Conservation (phyloP, 2,888 invertebrate genomes). For the Danaus chrysippus region DNA sequence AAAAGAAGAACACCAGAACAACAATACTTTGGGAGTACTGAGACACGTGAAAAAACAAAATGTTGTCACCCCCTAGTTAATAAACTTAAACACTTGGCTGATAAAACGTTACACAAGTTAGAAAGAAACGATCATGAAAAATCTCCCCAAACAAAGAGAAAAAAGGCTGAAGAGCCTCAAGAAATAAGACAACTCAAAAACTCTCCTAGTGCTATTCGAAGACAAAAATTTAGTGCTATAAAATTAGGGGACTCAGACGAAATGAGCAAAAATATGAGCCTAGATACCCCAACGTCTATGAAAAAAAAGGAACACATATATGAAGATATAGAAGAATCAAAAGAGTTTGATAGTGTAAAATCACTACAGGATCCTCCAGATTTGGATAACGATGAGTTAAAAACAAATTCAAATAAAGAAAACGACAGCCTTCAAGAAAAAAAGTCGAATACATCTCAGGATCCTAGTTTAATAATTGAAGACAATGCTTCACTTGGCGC, state of each 20-base stretch:
- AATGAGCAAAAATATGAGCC: slow-evolving; percentile 69
- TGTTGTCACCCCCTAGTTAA: slow-evolving; percentile 82
- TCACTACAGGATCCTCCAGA: slow-evolving; percentile 72
- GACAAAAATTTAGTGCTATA: slow-evolving; percentile 73
- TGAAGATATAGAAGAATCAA: slow-evolving; percentile 79
- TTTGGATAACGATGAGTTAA: slow-evolving; percentile 54
- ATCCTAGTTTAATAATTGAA: slow-evolving; percentile 69
- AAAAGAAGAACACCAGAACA: slow-evolving; percentile 71
- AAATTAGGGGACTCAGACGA: slow-evolving; percentile 74
- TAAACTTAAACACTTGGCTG: slow-evolving; percentile 82
- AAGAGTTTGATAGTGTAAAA: slow-evolving; percentile 57
- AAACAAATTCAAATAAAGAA: slow-evolving; percentile 60
- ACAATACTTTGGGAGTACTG: slow-evolving; percentile 63
- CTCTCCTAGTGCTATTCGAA: slow-evolving; percentile 80
- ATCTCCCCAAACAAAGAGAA: slow-evolving; percentile 60
- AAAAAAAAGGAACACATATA: slow-evolving; percentile 81
- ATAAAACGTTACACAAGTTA: slow-evolving; percentile 77
- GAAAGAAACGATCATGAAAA: slow-evolving; percentile 70
- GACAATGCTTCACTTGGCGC: slow-evolving; percentile 53
- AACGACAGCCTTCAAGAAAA: slow-evolving; percentile 67
- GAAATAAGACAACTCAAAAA: slow-evolving; percentile 80
- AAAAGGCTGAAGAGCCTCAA: slow-evolving; percentile 76
- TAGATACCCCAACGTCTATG: slow-evolving; percentile 67
- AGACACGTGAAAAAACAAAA: slow-evolving; percentile 73
- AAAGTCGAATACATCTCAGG: slow-evolving; percentile 69